Evolutionary conservation across 2,888 invertebrate species (phyloP).

Genomic region (Sylvicola cinctus): DNA sequence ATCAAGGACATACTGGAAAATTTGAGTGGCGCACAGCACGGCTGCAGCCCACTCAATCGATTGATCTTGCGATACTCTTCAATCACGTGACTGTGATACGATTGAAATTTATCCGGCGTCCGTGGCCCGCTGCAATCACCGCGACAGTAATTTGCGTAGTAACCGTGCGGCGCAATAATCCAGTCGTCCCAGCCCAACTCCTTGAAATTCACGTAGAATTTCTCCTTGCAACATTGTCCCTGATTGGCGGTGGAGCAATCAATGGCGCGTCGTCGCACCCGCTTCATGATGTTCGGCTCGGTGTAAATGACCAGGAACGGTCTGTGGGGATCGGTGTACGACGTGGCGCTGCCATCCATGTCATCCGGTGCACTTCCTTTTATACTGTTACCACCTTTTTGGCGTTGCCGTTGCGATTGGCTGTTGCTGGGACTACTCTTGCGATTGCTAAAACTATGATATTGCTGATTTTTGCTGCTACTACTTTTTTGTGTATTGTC

Average conservation of each 20-base stretch:
- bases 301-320: conserved; percentile 71
- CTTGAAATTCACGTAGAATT: conserved; percentile 80
- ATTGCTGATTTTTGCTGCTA: no score
- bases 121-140: conserved; percentile 65
- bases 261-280: conserved; percentile 61
- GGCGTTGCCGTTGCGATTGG: background rate
- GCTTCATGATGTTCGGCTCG: conserved; percentile 40
- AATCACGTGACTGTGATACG: conserved; percentile 78
- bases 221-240: conserved; percentile 70
- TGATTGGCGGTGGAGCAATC: conserved; percentile 50
- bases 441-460: no score
- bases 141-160: conserved; percentile 84
- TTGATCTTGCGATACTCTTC: conserved; percentile 70
- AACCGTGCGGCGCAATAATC: conserved; percentile 79
- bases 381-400: background rate
- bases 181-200: conserved; percentile 88
- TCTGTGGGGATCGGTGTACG: conserved; percentile 38
- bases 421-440: no score
- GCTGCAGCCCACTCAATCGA: conserved; percentile 56
- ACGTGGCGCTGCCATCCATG: conserved; percentile 7
- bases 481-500: no score
- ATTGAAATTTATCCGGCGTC: conserved; percentile 63
- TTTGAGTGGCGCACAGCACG: conserved; percentile 81
- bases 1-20: conserved; percentile 84
- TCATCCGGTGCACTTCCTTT: conserved; percentile 19